Evolutionary conservation across 2,888 invertebrate genomes (phyloP).

Genomic region (Drosophila robusta): DNA sequence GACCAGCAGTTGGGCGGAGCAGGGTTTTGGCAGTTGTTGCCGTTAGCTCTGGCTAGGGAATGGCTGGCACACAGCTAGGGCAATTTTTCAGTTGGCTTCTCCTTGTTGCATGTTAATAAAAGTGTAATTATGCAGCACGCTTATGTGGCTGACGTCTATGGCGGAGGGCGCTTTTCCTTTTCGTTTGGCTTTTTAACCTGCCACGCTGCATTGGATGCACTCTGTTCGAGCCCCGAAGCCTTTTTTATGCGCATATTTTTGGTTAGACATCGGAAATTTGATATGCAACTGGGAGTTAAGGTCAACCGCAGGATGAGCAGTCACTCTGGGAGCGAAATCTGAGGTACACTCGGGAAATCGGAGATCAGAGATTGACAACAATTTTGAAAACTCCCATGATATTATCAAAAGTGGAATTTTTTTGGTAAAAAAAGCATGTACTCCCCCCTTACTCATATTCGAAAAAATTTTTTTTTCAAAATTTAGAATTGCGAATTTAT

Average conservation of each 20-base stretch:
- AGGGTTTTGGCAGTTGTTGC: slow-evolving; percentile 33
- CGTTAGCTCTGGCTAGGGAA: slow-evolving; percentile 6
- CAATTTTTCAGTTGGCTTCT: slow-evolving; percentile 59
- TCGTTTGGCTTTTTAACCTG: slow-evolving; percentile 40
- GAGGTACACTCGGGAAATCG: too few relatives aligned
- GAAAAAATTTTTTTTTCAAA: too few relatives aligned
- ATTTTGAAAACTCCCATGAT: too few relatives aligned
- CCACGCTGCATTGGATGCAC: slow-evolving; percentile 12
- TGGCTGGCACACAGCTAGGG: slow-evolving; percentile 25
- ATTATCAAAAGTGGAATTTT: too few relatives aligned
- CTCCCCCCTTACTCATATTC: too few relatives aligned
- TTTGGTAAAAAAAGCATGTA: too few relatives aligned
- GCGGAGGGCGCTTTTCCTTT: not conserved
- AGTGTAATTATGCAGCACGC: slow-evolving; percentile 68
- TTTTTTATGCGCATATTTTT: slow-evolving; percentile 66
- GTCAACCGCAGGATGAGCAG: not conserved
- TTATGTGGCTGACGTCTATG: slow-evolving; percentile 25
- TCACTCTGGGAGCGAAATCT: too few relatives aligned
- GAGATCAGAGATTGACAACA: too few relatives aligned
- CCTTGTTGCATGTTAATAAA: slow-evolving; percentile 68
- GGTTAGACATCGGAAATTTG: slow-evolving; percentile 63
- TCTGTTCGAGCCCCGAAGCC: slow-evolving; percentile 33
- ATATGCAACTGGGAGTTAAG: slow-evolving; percentile 38
- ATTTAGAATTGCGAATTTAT: too few relatives aligned
- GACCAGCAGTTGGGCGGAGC: not conserved